Percentiles rank a stretch among this genome's conserved stretches.
These are phyloP conservation scores for Mactra quadrangularis DNA, from an alignment of 1,140 invertebrate genomes.

Conservation along the genomic window DNA sequence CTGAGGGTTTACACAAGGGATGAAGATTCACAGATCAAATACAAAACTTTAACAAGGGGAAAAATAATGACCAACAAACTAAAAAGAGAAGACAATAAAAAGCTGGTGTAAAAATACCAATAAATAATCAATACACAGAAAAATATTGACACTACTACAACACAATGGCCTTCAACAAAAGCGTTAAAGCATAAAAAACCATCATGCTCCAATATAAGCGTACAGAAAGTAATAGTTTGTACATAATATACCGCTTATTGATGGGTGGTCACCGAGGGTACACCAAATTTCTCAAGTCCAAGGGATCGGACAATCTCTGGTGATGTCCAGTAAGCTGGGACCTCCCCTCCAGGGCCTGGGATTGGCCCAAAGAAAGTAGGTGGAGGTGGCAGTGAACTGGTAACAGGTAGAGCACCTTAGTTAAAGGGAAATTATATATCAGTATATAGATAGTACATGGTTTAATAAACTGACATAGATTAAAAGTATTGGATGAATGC, in stretches of 20 bases:
- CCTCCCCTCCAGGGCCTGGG: conserved; percentile 41
- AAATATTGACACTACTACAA: neutral
- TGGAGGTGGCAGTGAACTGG: conserved; percentile 12
- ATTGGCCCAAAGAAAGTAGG: conserved; percentile 47
- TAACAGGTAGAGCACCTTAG: conserved; percentile 5
- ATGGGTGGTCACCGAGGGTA: conserved; percentile 29
- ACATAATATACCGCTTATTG: conserved; percentile 33
- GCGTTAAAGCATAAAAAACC: neutral
- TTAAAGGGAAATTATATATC: conserved; percentile 11
- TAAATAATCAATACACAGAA: neutral
- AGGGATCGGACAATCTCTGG: conserved; percentile 47
- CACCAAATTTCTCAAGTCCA: conserved; percentile 42
- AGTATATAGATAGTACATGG: no score
- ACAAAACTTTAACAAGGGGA: neutral
- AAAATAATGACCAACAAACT: neutral
- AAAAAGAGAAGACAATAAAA: neutral
- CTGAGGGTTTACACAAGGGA: neutral
- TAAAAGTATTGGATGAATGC: no score
- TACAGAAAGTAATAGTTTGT: conserved; percentile 13
- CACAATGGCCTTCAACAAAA: neutral
- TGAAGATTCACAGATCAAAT: neutral
- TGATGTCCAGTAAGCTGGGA: conserved; percentile 48
- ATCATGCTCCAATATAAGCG: conserved; percentile 40
- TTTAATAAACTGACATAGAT: no score
- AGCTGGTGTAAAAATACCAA: neutral